Percentiles rank a stretch among this genome's conserved stretches.
Evolutionary conservation across 2,888 invertebrate genomes (phyloP).

Genomic region (Mylabris sibirica): DNA sequence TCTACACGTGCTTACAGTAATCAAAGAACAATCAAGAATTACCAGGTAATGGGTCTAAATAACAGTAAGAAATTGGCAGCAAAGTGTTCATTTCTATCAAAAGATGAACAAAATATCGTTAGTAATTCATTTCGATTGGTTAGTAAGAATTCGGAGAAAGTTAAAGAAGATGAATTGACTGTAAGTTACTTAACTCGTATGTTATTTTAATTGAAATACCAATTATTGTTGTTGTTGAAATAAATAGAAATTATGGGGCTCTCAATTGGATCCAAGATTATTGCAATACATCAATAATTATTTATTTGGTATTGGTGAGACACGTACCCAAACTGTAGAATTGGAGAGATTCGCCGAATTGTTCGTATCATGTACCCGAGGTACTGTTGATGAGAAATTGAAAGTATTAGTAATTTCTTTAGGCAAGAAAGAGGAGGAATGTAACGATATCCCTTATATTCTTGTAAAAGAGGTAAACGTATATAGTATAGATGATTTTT

Average conservation of each 20-base stretch:
- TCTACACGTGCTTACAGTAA: no score
- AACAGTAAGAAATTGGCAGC: slow-evolving; percentile 72
- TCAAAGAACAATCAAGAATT: background rate
- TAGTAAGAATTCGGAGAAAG: slow-evolving; percentile 71
- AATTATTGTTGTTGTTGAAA: slow-evolving; percentile 34
- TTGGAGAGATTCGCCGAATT: slow-evolving; percentile 74
- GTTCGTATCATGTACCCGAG: slow-evolving; percentile 74
- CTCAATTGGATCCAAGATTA: slow-evolving; percentile 72
- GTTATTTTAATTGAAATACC: background rate
- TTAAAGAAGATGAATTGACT: slow-evolving; percentile 72
- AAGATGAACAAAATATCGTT: slow-evolving; percentile 70
- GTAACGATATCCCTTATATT: slow-evolving; percentile 67
- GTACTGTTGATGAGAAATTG: slow-evolving; percentile 71
- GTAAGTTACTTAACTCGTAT: slow-evolving; percentile 63
- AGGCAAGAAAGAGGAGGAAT: slow-evolving; percentile 65
- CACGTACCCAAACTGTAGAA: slow-evolving; percentile 65
- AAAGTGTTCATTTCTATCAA: slow-evolving; percentile 70
- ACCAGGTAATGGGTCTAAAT: slow-evolving; percentile 61
- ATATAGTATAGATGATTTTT: no score
- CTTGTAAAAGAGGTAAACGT: slow-evolving; percentile 70
- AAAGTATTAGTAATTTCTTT: slow-evolving; percentile 67
- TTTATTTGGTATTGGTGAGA: slow-evolving; percentile 68
- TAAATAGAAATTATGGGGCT: slow-evolving; percentile 77
- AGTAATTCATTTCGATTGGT: slow-evolving; percentile 69
- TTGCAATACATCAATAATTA: slow-evolving; percentile 74